Conservation (phyloP, 1,140 invertebrate genomes). For the Monochamus saltuarius region DNA sequence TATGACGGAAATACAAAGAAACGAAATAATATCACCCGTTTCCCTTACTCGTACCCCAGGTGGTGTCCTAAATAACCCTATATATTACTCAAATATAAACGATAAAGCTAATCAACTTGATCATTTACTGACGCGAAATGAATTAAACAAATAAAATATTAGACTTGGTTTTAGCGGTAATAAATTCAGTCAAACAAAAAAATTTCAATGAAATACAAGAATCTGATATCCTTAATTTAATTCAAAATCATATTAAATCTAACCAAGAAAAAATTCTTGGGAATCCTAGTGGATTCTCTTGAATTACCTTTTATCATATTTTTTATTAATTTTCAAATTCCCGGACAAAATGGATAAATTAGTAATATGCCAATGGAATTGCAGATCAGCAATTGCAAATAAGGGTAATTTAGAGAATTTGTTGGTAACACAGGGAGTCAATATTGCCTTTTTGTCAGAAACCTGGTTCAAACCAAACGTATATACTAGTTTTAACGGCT, state of each 20-base stretch:
- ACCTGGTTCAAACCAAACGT: slow-evolving; percentile 10
- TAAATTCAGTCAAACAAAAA: neutral
- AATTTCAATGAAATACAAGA: neutral
- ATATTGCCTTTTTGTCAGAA: neutral
- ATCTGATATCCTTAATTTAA: neutral
- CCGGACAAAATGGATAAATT: neutral
- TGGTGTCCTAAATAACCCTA: no score
- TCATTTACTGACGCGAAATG: no score
- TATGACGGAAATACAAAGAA: neutral
- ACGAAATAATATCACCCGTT: neutral
- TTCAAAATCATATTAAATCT: neutral
- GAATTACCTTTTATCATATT: neutral
- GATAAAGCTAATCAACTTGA: no score
- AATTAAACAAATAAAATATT: no score
- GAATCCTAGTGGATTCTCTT: no score
- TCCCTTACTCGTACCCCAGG: no score
- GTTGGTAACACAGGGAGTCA: neutral
- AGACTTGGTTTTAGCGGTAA: neutral
- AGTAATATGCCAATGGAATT: slow-evolving; percentile 10
- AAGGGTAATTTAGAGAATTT: slow-evolving; percentile 4
- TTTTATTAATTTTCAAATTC: neutral
- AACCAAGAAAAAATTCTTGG: no score
- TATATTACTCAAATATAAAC: no score
- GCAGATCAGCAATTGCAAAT: neutral
- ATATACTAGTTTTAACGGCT: neutral